These are phyloP conservation scores for Euura lappo DNA, from an alignment of 1,140 invertebrate species.

Conservation along the genomic window DNA sequence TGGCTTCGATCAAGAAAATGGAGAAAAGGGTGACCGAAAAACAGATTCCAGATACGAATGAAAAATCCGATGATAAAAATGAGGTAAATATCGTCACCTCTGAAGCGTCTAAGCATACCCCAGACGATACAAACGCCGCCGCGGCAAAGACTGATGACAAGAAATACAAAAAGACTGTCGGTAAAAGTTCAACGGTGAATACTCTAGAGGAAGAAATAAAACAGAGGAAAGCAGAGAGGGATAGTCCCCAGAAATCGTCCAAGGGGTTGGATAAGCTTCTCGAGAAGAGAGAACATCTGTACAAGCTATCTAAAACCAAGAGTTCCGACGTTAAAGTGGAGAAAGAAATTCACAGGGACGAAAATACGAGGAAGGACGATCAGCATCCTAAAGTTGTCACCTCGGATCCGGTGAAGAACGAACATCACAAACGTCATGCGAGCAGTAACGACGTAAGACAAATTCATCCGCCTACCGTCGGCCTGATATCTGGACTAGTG, in stretches of 20 bases:
- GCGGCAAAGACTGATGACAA: slow-evolving; percentile 6
- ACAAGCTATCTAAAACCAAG: slow-evolving; percentile 53
- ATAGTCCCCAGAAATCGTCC: slow-evolving; percentile 57
- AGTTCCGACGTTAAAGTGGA: slow-evolving; percentile 30
- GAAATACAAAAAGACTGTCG: slow-evolving; percentile 17
- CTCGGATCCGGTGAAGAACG: slow-evolving; percentile 15
- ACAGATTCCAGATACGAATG: slow-evolving; percentile 45
- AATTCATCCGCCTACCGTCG: slow-evolving; percentile 27
- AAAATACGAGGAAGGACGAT: slow-evolving; percentile 20
- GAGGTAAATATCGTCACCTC: neutral
- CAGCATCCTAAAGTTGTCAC: slow-evolving; percentile 6
- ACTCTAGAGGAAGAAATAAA: slow-evolving; percentile 65
- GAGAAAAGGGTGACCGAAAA: slow-evolving; percentile 67
- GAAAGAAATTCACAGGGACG: slow-evolving; percentile 10
- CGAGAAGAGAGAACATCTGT: slow-evolving; percentile 56
- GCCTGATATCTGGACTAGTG: slow-evolving; percentile 9
- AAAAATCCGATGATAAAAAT: slow-evolving; percentile 41
- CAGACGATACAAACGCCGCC: neutral
- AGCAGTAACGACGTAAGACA: slow-evolving; percentile 22
- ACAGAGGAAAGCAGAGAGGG: slow-evolving; percentile 60
- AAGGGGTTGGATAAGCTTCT: slow-evolving; percentile 61
- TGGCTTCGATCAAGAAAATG: slow-evolving; percentile 72
- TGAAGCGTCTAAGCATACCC: neutral
- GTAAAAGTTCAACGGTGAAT: slow-evolving; percentile 43
- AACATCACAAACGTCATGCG: slow-evolving; percentile 35